phyloP scores from a whole-genome alignment of 2,113 vertebrate genomes.

The Astur gentilis region DNA sequence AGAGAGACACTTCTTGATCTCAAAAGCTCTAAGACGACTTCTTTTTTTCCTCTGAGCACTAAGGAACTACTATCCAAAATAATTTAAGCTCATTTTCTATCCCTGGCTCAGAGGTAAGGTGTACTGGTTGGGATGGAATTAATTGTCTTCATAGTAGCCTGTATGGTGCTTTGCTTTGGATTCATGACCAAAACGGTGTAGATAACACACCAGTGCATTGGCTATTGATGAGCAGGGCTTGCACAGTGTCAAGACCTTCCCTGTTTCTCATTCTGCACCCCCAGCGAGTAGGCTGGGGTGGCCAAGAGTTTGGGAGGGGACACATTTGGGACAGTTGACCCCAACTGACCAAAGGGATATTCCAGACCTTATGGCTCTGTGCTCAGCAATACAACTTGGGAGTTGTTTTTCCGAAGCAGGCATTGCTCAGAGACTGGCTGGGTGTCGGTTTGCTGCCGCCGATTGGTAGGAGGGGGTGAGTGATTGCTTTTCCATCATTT shows the following conservation, averaged over 20 bases:
- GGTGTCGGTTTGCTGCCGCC: not conserved
- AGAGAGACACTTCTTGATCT: not conserved
- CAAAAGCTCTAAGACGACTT: not conserved
- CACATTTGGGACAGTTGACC: not conserved
- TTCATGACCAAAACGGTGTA: not conserved
- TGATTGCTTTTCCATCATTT: not conserved
- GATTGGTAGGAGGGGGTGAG: rapidly evolving
- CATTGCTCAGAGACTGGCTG: not conserved
- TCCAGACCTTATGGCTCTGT: too few species aligned
- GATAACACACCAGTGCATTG: not conserved
- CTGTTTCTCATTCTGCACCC: not conserved
- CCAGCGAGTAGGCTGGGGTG: not conserved
- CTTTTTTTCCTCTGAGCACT: not conserved
- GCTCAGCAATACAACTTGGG: not conserved
- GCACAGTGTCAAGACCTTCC: too few species aligned
- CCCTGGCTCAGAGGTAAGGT: not conserved
- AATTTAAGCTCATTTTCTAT: not conserved
- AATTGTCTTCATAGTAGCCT: not conserved
- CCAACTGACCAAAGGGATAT: not conserved
- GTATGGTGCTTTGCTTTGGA: not conserved
- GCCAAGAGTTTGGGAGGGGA: not conserved
- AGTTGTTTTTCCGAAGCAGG: not conserved
- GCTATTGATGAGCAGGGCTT: not conserved
- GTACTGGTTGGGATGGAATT: not conserved
- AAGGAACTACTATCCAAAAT: not conserved